Conservation (phyloP, 2,113 vertebrate genomes). For the Grammomys dolichurus region DNA sequence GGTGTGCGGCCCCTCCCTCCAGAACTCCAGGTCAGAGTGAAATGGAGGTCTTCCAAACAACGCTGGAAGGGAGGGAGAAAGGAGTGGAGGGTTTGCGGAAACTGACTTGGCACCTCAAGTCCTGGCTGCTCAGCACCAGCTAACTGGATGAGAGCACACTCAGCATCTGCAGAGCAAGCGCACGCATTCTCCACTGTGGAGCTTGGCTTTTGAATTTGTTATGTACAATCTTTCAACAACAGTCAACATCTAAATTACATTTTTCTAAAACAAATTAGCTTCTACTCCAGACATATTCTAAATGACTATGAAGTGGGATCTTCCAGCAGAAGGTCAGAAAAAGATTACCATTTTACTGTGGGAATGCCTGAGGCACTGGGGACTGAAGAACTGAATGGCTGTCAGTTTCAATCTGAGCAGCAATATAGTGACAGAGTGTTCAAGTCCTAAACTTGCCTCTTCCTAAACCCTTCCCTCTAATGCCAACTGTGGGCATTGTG, state of each 20-base stretch:
- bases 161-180: background rate
- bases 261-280: constrained; percentile 58
- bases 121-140: background rate
- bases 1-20: background rate
- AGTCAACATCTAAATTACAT: constrained; percentile 51
- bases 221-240: constrained; percentile 53
- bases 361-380: constrained; percentile 18
- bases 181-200: background rate
- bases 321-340: constrained; percentile 53
- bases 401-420: constrained; percentile 55
- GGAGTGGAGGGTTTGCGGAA: background rate
- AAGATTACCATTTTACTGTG: constrained; percentile 32
- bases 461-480: background rate
- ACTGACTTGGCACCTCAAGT: background rate
- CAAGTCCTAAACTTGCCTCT: background rate
- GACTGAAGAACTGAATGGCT: constrained; percentile 37
- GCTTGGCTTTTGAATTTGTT: constrained; percentile 35
- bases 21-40: background rate
- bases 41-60: background rate
- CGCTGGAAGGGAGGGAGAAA: background rate
- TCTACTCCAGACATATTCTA: constrained; percentile 46
- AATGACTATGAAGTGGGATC: constrained; percentile 10
- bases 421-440: constrained; percentile 54
- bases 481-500: background rate
- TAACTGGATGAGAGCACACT: background rate